Conservation (phyloP, 2,888 invertebrate genomes). For the Metellina segmentata region DNA sequence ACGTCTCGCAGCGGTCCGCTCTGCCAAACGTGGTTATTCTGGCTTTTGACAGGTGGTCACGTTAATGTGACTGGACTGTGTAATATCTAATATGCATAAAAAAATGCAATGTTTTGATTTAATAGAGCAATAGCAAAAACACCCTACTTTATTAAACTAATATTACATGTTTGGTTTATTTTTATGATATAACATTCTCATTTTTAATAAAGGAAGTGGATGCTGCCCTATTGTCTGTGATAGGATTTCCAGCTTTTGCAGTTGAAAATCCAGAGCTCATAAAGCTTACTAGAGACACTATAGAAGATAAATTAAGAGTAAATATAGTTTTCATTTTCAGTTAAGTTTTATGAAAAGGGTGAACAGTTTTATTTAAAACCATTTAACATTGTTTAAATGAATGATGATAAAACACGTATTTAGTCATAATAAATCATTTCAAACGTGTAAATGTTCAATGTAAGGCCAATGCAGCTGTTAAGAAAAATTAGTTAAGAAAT, state of each 20-base stretch:
- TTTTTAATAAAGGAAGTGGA: constrained; percentile 91
- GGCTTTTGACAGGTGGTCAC: too few species aligned
- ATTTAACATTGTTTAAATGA: neutral
- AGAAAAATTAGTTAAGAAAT: too few species aligned
- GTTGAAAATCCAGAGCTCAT: constrained; percentile 97
- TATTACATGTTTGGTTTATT: constrained; percentile 7
- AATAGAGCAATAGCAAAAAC: too few species aligned
- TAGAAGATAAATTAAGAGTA: constrained; percentile 86
- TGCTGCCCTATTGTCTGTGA: constrained; percentile 95
- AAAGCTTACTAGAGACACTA: constrained; percentile 89
- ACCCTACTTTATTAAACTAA: neutral
- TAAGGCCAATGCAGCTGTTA: too few species aligned
- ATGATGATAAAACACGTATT: neutral
- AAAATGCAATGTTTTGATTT: too few species aligned
- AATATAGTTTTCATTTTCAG: neutral
- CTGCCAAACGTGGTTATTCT: too few species aligned
- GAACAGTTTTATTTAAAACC: neutral
- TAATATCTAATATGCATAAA: too few species aligned
- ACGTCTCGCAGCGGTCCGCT: too few species aligned
- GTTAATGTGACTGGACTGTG: too few species aligned
- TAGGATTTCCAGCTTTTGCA: constrained; percentile 99
- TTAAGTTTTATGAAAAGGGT: neutral
- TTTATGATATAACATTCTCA: neutral
- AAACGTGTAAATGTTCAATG: too few species aligned
- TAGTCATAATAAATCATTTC: neutral